These are phyloP conservation scores for Linnaemya vulpina DNA, from an alignment of 2,888 invertebrate species.

Conservation along the genomic window DNA sequence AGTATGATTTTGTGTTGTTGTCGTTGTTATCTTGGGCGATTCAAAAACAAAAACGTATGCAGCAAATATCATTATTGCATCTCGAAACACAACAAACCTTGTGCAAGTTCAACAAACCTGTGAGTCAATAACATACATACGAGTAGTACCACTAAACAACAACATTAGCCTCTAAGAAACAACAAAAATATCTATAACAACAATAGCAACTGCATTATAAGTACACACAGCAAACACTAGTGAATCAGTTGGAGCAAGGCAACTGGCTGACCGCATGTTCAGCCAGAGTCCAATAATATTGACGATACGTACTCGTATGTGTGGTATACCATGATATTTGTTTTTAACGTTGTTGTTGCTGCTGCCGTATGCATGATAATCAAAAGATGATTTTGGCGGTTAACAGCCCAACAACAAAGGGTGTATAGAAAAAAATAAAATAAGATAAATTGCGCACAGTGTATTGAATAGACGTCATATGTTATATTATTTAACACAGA, in stretches of 20 bases:
- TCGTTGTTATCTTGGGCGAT: slow-evolving; percentile 30
- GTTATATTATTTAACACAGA: too few species aligned
- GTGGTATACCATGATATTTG: too few species aligned
- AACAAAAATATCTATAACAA: neutral
- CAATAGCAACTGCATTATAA: slow-evolving; percentile 5
- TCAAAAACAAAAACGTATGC: slow-evolving; percentile 3
- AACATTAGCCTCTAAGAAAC: neutral
- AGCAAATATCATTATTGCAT: slow-evolving; percentile 32
- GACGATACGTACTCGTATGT: too few species aligned
- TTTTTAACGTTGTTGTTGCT: slow-evolving; percentile 16
- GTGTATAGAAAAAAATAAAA: neutral
- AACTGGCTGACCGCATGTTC: neutral
- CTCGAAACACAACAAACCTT: slow-evolving; percentile 72
- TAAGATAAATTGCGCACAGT: slow-evolving; percentile 3
- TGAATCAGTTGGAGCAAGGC: slow-evolving; percentile 13
- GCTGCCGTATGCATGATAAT: slow-evolving; percentile 52
- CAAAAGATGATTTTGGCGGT: slow-evolving; percentile 53
- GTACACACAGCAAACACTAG: neutral
- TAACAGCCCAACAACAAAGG: slow-evolving; percentile 50
- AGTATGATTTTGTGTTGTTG: slow-evolving; percentile 16
- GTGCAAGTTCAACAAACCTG: slow-evolving; percentile 80
- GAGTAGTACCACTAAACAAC: slow-evolving; percentile 44
- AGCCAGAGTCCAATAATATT: slow-evolving; percentile 42
- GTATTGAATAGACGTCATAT: neutral
- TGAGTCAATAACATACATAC: slow-evolving; percentile 73